Evolutionary conservation across 2,797 vertebrate genomes (phyloP), one percentile per base, ranked within the genome.

Genomic region (Phyllotis vaccarum): DNA sequence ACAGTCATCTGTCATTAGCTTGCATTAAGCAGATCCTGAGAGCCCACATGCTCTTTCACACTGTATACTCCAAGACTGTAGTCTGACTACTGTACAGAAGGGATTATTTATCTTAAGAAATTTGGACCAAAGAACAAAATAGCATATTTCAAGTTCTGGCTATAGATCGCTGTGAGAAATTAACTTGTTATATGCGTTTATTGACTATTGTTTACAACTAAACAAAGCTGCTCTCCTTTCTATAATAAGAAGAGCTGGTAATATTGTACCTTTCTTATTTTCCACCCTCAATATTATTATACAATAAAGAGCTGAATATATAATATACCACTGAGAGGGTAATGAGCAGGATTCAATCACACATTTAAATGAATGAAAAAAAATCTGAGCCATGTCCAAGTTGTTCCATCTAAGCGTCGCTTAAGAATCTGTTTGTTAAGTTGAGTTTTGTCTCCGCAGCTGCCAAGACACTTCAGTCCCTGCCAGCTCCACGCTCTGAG

Each of bases 371-470:
- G 98, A 98, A 98, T 98, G 98, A 46, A 66, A 85, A 85, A 97
- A 98, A 98, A 97, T 72, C 98, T 98, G 99, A 99, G 98, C 97
- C 96, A 75, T 98, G 97, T 98, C 98, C 98, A 99, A 98, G 98
- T 98, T 98, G 97, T 98, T 96, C 98, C 97, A 98, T 98, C 98
- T 98, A 98, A 98, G 98, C 98, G 98, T 98, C 98, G 98, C 98
- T 99, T 99, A 98, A 98, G 98, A 98, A 98, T 98, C 98, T 99
- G 98, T 99, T 98, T 98, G 98, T 99, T 99, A 98, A 98, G 98
- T 98, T 98, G 98, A 98, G 98, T 98, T 98, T 98, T 97, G 98
- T 99, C 98, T 98, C 97, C 95, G 95, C 98, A 98, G 97, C 98
- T 98, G 98, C 98, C 98, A 99, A 99, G 98, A 96, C 98, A 96